These are phyloP conservation scores for Parnassius apollo DNA, from an alignment of 2,888 invertebrate species.

Conservation along the genomic window DNA sequence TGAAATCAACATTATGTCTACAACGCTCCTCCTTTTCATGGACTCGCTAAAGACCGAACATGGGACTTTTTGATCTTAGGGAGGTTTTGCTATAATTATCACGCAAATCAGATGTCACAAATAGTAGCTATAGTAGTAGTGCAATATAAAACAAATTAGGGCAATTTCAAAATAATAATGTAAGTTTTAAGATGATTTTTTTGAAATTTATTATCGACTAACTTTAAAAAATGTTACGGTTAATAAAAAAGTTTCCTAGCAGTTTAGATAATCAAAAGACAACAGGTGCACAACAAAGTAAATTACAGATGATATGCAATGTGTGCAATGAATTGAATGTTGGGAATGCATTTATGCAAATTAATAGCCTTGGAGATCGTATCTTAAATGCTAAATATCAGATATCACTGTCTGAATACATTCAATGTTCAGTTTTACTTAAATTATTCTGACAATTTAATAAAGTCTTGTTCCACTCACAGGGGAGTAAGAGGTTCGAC, in stretches of 20 bases:
- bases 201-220: too few relatives aligned
- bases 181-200: too few relatives aligned
- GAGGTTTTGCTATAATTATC: too few relatives aligned
- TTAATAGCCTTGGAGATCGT: constrained; percentile 23
- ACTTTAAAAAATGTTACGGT: background rate
- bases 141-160: too few relatives aligned
- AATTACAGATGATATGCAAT: constrained; percentile 24
- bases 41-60: too few relatives aligned
- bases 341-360: constrained; percentile 27
- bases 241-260: constrained; percentile 25
- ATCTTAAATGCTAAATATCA: constrained; percentile 24
- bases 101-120: too few relatives aligned
- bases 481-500: constrained; percentile 24
- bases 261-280: constrained; percentile 8
- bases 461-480: constrained; percentile 24
- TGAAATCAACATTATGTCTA: too few relatives aligned
- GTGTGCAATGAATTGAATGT: constrained; percentile 22
- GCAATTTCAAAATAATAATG: too few relatives aligned
- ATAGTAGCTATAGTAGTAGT: too few relatives aligned
- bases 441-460: constrained; percentile 27
- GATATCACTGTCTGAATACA: constrained; percentile 9
- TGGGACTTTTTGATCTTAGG: too few relatives aligned
- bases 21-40: too few relatives aligned
- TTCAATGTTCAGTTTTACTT: constrained; percentile 21
- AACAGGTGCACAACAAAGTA: constrained; percentile 20